Conservation (phyloP, 2,888 invertebrate genomes). For the Cerastoderma edule region DNA sequence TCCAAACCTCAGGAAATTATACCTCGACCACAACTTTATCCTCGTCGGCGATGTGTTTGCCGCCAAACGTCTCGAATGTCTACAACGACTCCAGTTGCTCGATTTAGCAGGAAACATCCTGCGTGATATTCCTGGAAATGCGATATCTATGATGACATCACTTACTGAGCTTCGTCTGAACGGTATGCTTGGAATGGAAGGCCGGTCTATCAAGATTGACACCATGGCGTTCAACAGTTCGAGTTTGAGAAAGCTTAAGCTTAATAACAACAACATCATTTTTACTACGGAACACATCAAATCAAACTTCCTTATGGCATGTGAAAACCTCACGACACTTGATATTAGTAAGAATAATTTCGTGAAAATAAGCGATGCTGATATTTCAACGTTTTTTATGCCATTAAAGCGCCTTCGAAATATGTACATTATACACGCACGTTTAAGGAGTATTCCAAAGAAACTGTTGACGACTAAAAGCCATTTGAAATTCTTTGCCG, state of each 20-base stretch:
- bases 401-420: conserved; percentile 16
- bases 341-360: conserved; percentile 27
- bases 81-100: neutral
- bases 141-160: neutral
- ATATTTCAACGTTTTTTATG: conserved; percentile 8
- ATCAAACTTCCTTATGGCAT: conserved; percentile 1
- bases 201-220: neutral
- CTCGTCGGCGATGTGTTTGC: neutral
- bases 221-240: conserved; percentile 11
- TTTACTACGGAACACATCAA: neutral
- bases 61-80: neutral
- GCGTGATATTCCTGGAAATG: neutral
- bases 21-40: neutral
- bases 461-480: conserved; percentile 10
- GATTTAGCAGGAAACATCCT: neutral
- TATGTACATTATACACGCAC: neutral
- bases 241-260: neutral
- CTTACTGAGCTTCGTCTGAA: neutral
- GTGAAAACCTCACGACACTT: conserved; percentile 6
- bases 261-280: neutral
- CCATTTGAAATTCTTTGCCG: neutral
- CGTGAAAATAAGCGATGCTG: neutral
- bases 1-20: neutral
- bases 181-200: neutral
- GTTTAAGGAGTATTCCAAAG: conserved; percentile 1